Evolutionary conservation across 2,888 invertebrate species (phyloP).

Genomic region (Dione vanillae): DNA sequence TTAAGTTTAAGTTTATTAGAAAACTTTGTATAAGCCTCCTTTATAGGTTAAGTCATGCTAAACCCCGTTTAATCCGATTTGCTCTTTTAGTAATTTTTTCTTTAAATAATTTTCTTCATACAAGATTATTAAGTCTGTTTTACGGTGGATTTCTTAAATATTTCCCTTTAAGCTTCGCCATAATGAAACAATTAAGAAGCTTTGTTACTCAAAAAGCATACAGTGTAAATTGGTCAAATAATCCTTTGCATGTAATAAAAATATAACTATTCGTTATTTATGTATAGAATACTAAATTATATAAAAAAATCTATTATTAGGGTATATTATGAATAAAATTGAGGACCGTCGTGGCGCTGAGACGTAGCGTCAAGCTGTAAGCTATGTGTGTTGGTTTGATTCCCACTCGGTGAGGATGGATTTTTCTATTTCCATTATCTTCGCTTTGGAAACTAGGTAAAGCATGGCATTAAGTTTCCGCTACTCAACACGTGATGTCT

Average conservation of each 20-base stretch:
- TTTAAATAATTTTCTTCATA: slow-evolving; percentile 21
- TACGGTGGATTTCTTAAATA: slow-evolving; percentile 24
- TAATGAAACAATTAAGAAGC: background rate
- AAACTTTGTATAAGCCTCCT: slow-evolving; percentile 40
- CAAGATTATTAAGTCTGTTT: slow-evolving; percentile 35
- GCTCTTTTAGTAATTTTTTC: slow-evolving; percentile 35
- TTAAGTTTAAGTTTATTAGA: slow-evolving; percentile 44
- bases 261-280: too few species aligned
- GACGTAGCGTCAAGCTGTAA: too few species aligned
- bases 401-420: too few species aligned
- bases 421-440: too few species aligned
- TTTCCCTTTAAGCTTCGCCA: slow-evolving; percentile 16
- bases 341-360: too few species aligned
- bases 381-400: too few species aligned
- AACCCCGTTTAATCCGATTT: slow-evolving; percentile 29
- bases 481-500: too few species aligned
- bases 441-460: too few species aligned
- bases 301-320: too few species aligned
- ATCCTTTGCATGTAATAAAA: background rate
- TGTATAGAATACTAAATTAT: too few species aligned
- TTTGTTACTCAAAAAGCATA: background rate
- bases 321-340: too few species aligned
- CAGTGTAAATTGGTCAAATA: background rate
- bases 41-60: slow-evolving; percentile 33
- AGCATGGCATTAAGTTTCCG: too few species aligned